Evolutionary conservation across 2,797 vertebrate genomes (phyloP), one percentile per base, ranked within the genome.

Genomic region (Sebastes steindachneri): DNA sequence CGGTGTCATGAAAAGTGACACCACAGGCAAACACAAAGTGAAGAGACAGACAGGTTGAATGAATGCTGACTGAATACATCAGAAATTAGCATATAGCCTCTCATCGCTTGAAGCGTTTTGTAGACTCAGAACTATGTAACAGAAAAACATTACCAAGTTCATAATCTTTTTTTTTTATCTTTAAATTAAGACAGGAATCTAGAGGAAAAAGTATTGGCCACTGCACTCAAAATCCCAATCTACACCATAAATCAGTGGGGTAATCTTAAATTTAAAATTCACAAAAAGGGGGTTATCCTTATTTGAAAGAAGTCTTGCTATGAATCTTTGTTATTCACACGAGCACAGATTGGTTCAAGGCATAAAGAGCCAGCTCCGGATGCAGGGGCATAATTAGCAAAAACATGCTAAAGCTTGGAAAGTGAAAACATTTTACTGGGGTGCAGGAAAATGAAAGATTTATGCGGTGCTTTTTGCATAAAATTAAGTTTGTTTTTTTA

Each of bases 371-470:
- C 55, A 55, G 65, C 73, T 80, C 67, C 3, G 6, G 74, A 78
- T 85, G 53, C 76, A 70, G 66, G 60, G 77, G 87, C 82, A 80
- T 92, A 90, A 93, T 94, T 92, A 92, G 82, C 68, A 83, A 83
- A 83, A 91, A 77, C 77, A 83, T 83, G 75, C 78, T 82, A 79
- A 91, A 82, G 60, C 86, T 68, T 74, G 78, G 58, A 82, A 91
- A 92, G 76, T 79, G 75, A 89, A 90, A 91, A 88, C 79, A 84
- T 85, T 90, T 92, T 89, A 85, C 66, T 73, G 28, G 15, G 28
- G 21, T 90, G 82, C 28, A 54, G 60, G 58, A 78, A 89, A 89
- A 92, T 92, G 26, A 93, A 93, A 93, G 77, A 92, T 93, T 88
- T 55, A 91, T 92, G 73, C 53, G 26, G 59, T 74, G 68, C 72